Evolutionary conservation across 2,113 vertebrate species (phyloP).

Genomic region (Seriola dumerili): DNA sequence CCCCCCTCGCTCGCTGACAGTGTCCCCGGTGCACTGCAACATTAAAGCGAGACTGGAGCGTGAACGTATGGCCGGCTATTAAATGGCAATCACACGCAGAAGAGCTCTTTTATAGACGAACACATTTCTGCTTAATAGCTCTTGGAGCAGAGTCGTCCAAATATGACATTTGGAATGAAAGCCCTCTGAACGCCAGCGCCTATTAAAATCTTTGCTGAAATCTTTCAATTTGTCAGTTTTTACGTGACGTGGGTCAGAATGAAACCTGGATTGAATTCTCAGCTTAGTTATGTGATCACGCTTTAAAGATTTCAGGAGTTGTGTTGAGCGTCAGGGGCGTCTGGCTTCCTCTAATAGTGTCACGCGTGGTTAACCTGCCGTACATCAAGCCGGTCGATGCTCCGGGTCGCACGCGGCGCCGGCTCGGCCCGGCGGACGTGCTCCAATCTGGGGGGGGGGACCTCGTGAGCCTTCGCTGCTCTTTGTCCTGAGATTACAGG

Average conservation of each 20-base stretch:
- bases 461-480: neutral
- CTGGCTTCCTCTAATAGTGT: slow-evolving; percentile 39
- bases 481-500: slow-evolving; percentile 47
- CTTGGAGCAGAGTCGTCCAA: slow-evolving; percentile 67
- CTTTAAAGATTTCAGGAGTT: slow-evolving; percentile 2
- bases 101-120: slow-evolving; percentile 72
- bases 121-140: slow-evolving; percentile 75
- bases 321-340: slow-evolving; percentile 7
- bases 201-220: slow-evolving; percentile 67
- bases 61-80: slow-evolving; percentile 73
- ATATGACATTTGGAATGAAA: slow-evolving; percentile 70
- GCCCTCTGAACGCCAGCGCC: slow-evolving; percentile 45
- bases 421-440: neutral
- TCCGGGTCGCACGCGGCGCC: neutral
- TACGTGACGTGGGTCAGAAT: slow-evolving; percentile 32
- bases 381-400: neutral
- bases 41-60: slow-evolving; percentile 68
- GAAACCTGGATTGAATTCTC: slow-evolving; percentile 44
- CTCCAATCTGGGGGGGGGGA: slow-evolving; percentile 22
- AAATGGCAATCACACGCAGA: slow-evolving; percentile 76
- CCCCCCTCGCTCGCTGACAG: neutral
- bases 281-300: slow-evolving; percentile 30
- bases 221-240: slow-evolving; percentile 60
- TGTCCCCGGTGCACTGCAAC: slow-evolving; percentile 52
- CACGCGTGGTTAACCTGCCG: slow-evolving; percentile 47